phyloP scores from a whole-genome alignment of 92 coral and sea anemone genomes.

The Pocillopora grandis region DNA sequence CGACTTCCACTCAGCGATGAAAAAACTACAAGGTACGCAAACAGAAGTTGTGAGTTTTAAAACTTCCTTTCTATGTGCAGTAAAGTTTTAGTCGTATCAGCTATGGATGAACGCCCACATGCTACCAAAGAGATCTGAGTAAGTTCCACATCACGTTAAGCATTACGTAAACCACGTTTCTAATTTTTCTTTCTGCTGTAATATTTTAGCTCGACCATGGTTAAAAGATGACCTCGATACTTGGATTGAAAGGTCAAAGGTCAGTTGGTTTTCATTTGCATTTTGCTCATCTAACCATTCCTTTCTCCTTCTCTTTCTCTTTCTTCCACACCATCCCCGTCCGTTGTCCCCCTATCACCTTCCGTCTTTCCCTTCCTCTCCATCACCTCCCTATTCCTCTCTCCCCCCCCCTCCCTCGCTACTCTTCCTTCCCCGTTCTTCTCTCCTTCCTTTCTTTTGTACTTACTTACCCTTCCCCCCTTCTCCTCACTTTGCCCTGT shows the following conservation, averaged over 20 bases:
- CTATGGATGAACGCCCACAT: too few relatives aligned
- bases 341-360: not conserved
- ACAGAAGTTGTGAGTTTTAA: not conserved
- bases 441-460: too few relatives aligned
- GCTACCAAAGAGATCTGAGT: too few relatives aligned
- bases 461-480: too few relatives aligned
- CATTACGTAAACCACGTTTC: not conserved
- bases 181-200: not conserved
- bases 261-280: constrained; percentile 21
- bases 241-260: constrained; percentile 85
- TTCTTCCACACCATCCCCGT: not conserved
- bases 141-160: not conserved
- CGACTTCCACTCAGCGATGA: constrained; percentile 71
- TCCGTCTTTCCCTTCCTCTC: too few relatives aligned
- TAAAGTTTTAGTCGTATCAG: not conserved
- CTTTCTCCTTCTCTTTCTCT: not conserved
- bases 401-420: too few relatives aligned
- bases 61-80: too few relatives aligned
- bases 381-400: too few relatives aligned
- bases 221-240: constrained; percentile 81
- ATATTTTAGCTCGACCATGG: constrained; percentile 85
- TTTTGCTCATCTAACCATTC: not conserved
- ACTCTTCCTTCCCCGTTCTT: too few relatives aligned
- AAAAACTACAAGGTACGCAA: constrained; percentile 64
- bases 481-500: too few relatives aligned